A percentile compares a stretch with the other conserved stretches of the same genome.
Conservation (phyloP, 2,888 invertebrate genomes). For the Lucinisca nassula region DNA sequence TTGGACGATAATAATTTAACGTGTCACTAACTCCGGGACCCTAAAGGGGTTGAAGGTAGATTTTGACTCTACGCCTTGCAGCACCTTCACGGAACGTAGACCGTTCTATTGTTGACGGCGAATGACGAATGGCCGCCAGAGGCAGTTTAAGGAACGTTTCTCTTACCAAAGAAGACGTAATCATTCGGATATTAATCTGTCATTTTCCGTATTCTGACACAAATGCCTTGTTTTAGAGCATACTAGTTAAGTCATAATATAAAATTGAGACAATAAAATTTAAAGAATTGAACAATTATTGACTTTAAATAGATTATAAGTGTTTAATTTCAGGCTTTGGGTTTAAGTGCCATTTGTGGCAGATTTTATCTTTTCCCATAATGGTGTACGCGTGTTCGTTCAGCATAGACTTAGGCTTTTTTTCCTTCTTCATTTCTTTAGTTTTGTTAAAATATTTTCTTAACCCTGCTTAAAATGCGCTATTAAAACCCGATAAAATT, state of each 20-base stretch:
- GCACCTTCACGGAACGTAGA: conserved; percentile 43
- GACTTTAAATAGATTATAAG: conserved; percentile 49
- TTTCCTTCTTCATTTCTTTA: too few species aligned
- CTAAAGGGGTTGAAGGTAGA: conserved; percentile 37
- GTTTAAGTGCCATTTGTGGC: background rate
- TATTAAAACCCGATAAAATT: too few species aligned
- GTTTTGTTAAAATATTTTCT: too few species aligned
- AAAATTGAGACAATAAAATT: conserved; percentile 46
- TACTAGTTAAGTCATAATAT: conserved; percentile 44
- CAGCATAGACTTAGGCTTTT: too few species aligned
- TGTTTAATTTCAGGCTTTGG: conserved; percentile 11
- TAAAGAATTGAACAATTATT: conserved; percentile 55
- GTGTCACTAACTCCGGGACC: conserved; percentile 11
- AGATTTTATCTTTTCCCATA: background rate
- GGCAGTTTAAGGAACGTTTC: conserved; percentile 27
- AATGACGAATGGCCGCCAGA: conserved; percentile 63
- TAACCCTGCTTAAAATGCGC: too few species aligned
- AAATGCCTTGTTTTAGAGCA: background rate
- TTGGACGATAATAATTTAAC: conserved; percentile 25
- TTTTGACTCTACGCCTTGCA: conserved; percentile 46
- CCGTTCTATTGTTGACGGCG: conserved; percentile 61
- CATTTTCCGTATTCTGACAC: conserved; percentile 15
- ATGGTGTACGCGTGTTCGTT: too few species aligned
- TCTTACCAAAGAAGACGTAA: conserved; percentile 66
- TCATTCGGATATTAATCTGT: conserved; percentile 67